Evolutionary conservation across 1,140 invertebrate species (phyloP), one percentile per base, ranked within the genome.

Genomic region (Cyclargus thomasi): DNA sequence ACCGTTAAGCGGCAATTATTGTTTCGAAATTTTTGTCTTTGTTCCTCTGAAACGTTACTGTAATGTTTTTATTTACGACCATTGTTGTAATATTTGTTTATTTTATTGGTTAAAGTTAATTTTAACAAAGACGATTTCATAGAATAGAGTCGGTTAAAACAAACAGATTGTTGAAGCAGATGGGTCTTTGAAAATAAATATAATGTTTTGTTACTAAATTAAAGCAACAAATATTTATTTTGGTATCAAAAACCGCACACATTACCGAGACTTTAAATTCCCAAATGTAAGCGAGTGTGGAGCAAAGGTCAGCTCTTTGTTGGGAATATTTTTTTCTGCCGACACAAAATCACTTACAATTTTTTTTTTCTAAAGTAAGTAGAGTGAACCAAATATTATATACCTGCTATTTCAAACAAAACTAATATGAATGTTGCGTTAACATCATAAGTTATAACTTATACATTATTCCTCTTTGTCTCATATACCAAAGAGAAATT

Each of bases 301-400:
- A 71, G 72, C 75, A 82, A 83, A 86, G 82, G 83, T 86, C 79
- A 82, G 71, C 70, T 69, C 64, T 75, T 82, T 82, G 81, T 77
- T 68, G 65, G 65, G 68, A 72, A 81, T 82, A 81, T 82, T 81
- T 79, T n/a, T 80, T 79, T 70, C 72, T 77, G 74, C 79, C 79
- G 77, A 78, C 68, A 68, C 68, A 69, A 73, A 74, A 71, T 67
- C 55, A 59, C 53, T 62, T 59, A 21, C 20, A 6, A 68, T 62
- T 62, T 69, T 69, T 70, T 67, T 16, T 47, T 47, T 65, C 62
- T 59, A 67, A 29, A 29, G 8, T 29, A 29, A 8, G 29, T 29
- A 29, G n/a, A n/a, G n/a, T n/a, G n/a, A n/a, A n/a, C n/a, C n/a
- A n/a, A n/a, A n/a, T n/a, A 7, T 29, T 29, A 29, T 29, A 29